These are phyloP conservation scores for Manis pentadactyla DNA, from an alignment of 2,797 vertebrate genomes.

Conservation along the genomic window DNA sequence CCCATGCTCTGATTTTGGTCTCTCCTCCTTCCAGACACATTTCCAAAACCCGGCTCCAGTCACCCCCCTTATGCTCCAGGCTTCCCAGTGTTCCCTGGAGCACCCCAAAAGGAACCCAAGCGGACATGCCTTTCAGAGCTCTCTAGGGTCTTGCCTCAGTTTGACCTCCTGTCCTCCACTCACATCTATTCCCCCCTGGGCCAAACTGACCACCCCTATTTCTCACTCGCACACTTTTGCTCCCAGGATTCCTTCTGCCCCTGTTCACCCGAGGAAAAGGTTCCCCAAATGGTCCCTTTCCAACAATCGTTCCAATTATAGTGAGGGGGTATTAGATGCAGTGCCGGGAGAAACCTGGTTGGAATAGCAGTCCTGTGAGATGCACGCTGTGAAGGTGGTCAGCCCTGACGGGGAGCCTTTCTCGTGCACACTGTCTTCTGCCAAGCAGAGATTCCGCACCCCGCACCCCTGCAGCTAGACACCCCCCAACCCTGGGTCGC, in stretches of 20 bases:
- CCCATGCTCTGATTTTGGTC: no score
- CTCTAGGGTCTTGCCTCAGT: neutral
- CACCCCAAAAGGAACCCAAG: neutral
- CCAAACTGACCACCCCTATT: neutral
- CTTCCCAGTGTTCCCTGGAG: neutral
- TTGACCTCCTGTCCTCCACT: neutral
- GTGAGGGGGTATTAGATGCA: neutral
- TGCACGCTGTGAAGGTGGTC: rapidly evolving
- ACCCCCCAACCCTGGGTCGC: neutral
- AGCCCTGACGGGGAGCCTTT: no score
- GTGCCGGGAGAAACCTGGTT: neutral
- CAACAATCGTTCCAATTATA: neutral
- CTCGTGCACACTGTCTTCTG: neutral
- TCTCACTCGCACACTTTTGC: neutral
- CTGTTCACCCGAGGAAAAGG: neutral
- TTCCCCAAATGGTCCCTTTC: neutral
- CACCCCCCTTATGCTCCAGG: no score
- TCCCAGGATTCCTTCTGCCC: neutral
- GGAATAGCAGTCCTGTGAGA: neutral
- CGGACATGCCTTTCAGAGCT: neutral
- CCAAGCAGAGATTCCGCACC: neutral
- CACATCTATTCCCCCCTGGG: rapidly evolving
- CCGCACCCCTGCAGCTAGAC: neutral
- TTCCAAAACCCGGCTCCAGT: neutral
- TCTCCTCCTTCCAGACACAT: neutral